phyloP scores from a whole-genome alignment of 2,113 vertebrate species.

The Rhea americana region DNA sequence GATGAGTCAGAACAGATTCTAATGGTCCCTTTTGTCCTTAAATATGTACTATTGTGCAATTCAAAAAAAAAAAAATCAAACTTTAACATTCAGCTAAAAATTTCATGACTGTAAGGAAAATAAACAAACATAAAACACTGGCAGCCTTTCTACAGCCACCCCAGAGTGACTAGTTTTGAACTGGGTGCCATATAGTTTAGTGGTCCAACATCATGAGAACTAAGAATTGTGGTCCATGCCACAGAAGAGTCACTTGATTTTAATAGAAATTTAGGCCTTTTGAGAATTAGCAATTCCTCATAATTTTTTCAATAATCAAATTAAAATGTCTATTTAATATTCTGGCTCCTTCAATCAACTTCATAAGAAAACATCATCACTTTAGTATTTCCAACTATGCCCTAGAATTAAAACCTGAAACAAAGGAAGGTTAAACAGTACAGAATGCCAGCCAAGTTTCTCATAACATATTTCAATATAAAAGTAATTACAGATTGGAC shows the following conservation, averaged over 20 bases:
- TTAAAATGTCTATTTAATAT: not conserved
- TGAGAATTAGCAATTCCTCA: not conserved
- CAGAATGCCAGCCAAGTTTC: not conserved
- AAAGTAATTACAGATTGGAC: not conserved
- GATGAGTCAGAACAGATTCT: not conserved
- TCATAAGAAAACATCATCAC: not conserved
- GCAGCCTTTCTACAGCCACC: not conserved
- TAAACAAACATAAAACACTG: not conserved
- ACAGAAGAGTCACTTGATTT: not conserved
- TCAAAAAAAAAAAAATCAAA: not conserved
- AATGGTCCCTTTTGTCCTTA: not conserved
- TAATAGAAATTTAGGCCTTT: not conserved
- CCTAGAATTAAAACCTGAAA: not conserved
- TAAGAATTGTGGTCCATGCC: not conserved
- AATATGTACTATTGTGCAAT: not conserved
- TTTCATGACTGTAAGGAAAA: not conserved
- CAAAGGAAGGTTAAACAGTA: not conserved
- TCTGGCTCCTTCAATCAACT: not conserved
- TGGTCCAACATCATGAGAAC: not conserved
- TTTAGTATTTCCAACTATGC: not conserved
- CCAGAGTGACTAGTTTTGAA: not conserved
- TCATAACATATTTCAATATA: not conserved
- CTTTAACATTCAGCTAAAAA: not conserved
- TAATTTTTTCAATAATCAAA: not conserved
- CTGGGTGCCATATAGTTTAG: not conserved